Evolutionary conservation across 2,888 invertebrate species (phyloP).

Genomic region (Schizotus pectinicornis): DNA sequence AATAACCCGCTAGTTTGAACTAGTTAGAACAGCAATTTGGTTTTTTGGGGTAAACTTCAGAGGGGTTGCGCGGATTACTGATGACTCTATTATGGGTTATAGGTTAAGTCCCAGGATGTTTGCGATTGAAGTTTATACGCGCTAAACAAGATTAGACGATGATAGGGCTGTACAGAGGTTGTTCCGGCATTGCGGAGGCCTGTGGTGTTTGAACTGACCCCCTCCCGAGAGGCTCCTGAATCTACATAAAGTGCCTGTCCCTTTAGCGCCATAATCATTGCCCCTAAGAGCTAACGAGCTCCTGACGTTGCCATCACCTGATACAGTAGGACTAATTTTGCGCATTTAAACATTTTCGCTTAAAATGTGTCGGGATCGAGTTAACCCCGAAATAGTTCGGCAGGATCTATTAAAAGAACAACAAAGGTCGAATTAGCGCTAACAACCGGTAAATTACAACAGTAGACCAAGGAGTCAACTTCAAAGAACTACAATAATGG

Average conservation of each 20-base stretch:
- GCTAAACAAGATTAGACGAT: slow-evolving; percentile 29
- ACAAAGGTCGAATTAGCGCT: slow-evolving; percentile 31
- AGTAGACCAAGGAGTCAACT: slow-evolving; percentile 23
- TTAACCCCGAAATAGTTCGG: slow-evolving; percentile 25
- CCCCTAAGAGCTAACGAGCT: slow-evolving; percentile 23
- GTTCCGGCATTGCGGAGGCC: slow-evolving; percentile 22
- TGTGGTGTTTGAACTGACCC: slow-evolving; percentile 25
- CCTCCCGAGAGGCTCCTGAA: slow-evolving; percentile 25
- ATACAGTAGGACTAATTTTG: background rate
- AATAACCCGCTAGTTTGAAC: too few species aligned
- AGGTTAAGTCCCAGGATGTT: slow-evolving; percentile 27
- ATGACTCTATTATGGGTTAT: slow-evolving; percentile 27
- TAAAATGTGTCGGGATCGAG: slow-evolving; percentile 7
- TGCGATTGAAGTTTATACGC: slow-evolving; percentile 25
- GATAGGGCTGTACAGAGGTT: slow-evolving; percentile 24
- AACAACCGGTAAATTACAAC: slow-evolving; percentile 31
- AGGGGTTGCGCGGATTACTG: slow-evolving; percentile 1
- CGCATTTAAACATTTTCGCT: too few species aligned
- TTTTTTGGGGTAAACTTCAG: too few species aligned
- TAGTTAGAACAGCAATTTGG: too few species aligned
- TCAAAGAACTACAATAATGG: slow-evolving; percentile 27
- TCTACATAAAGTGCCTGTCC: slow-evolving; percentile 32
- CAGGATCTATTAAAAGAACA: slow-evolving; percentile 28
- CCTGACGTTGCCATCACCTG: slow-evolving; percentile 10
- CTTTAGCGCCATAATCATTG: slow-evolving; percentile 30